These are phyloP conservation scores for Datnioides undecimradiatus DNA, from an alignment of 2,113 vertebrate species.

Conservation along the genomic window DNA sequence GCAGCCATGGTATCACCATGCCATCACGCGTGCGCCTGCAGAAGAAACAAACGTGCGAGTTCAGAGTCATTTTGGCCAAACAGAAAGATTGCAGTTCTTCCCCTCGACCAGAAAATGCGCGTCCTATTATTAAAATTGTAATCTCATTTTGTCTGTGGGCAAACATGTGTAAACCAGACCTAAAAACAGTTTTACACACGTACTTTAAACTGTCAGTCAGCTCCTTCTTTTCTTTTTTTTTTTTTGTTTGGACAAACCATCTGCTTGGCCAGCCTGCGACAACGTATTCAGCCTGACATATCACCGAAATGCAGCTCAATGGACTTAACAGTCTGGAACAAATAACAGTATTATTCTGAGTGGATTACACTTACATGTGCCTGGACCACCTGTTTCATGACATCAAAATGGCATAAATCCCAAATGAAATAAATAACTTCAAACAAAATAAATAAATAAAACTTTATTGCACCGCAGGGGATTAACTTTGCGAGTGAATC, in stretches of 20 bases:
- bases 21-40: too few relatives aligned
- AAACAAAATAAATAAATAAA: constrained; percentile 48
- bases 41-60: background rate
- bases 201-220: constrained; percentile 1
- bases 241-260: constrained; percentile 51
- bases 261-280: constrained; percentile 53
- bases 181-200: background rate
- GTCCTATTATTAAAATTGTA: background rate
- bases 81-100: too few relatives aligned
- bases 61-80: background rate
- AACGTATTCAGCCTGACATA: constrained; percentile 56
- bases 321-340: constrained; percentile 71
- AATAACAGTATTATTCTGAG: constrained; percentile 70
- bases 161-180: constrained; percentile 37
- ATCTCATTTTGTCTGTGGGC: background rate
- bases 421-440: constrained; percentile 50
- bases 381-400: constrained; percentile 65
- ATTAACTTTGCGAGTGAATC: constrained; percentile 41
- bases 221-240: constrained; percentile 20
- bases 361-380: constrained; percentile 71
- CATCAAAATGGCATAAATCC: constrained; percentile 59
- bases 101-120: background rate
- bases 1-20: background rate
- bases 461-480: constrained; percentile 28
- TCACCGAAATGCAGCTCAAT: constrained; percentile 65